phyloP scores from a whole-genome alignment of 2,113 vertebrate species.

The Neolamprologus fasciatus region DNA sequence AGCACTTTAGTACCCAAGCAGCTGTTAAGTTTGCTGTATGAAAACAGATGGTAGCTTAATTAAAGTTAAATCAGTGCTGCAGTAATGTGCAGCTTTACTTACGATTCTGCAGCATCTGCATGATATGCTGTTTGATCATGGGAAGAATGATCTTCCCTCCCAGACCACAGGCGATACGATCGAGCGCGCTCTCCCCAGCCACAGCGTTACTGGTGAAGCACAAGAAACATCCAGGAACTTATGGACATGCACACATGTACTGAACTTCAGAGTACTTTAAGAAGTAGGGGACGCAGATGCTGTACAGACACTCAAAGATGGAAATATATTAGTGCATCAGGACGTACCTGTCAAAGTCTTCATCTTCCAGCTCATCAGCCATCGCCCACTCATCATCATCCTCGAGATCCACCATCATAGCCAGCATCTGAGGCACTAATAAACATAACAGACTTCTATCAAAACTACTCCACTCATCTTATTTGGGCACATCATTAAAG shows the following conservation, averaged over 20 bases:
- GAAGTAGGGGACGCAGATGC: background rate
- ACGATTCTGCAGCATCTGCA: constrained; percentile 98
- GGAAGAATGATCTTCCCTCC: constrained; percentile 95
- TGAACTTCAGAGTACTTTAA: background rate
- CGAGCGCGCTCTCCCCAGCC: constrained; percentile 93
- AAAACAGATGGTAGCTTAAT: background rate
- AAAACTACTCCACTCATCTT: background rate
- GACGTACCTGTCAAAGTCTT: constrained; percentile 91
- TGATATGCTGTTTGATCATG: constrained; percentile 98
- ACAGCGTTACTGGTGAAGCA: constrained; percentile 82
- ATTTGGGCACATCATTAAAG: accelerated
- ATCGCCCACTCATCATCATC: constrained; percentile 97
- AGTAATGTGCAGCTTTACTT: constrained; percentile 49
- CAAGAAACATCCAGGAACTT: background rate
- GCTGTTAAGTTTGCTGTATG: accelerated
- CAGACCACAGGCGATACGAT: constrained; percentile 94
- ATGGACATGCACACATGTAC: background rate
- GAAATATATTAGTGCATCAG: background rate
- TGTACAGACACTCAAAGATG: background rate
- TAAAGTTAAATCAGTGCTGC: background rate
- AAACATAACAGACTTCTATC: accelerated
- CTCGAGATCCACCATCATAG: constrained; percentile 99
- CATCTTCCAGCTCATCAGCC: constrained; percentile 92
- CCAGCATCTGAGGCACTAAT: constrained; percentile 94
- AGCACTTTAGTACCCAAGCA: background rate